Conservation (phyloP, 2,888 invertebrate genomes). For the Muschampia plurimacula region DNA sequence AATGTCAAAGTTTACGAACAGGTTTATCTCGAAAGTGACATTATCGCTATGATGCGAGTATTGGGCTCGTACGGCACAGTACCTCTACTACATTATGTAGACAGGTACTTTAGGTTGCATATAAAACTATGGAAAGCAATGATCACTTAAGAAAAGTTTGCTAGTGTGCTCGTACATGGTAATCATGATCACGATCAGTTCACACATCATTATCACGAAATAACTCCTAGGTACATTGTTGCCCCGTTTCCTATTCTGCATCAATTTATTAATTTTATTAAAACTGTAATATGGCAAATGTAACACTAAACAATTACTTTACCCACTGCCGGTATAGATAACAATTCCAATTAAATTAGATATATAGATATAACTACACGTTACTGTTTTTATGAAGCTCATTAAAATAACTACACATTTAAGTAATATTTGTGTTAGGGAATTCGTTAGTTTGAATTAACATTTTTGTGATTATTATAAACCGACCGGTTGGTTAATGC, state of each 20-base stretch:
- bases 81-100: too few species aligned
- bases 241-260: neutral
- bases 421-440: conserved; percentile 30
- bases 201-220: neutral
- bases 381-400: conserved; percentile 36
- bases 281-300: conserved; percentile 68
- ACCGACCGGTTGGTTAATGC: neutral
- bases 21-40: too few species aligned
- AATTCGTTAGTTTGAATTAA: conserved; percentile 19
- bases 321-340: conserved; percentile 57
- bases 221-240: neutral
- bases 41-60: too few species aligned
- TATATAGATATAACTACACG: conserved; percentile 24
- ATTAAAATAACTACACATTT: conserved; percentile 41
- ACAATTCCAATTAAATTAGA: conserved; percentile 27
- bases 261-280: neutral
- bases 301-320: conserved; percentile 68
- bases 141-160: too few species aligned
- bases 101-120: too few species aligned
- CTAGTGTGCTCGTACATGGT: too few species aligned
- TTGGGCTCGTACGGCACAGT: too few species aligned
- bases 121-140: too few species aligned
- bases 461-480: conserved; percentile 23
- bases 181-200: neutral
- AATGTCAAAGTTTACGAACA: too few species aligned